A percentile compares a stretch with the other conserved stretches of the same genome.
These are phyloP conservation scores for Eublepharis macularius DNA, from an alignment of 2,113 vertebrate genomes.

Conservation along the genomic window DNA sequence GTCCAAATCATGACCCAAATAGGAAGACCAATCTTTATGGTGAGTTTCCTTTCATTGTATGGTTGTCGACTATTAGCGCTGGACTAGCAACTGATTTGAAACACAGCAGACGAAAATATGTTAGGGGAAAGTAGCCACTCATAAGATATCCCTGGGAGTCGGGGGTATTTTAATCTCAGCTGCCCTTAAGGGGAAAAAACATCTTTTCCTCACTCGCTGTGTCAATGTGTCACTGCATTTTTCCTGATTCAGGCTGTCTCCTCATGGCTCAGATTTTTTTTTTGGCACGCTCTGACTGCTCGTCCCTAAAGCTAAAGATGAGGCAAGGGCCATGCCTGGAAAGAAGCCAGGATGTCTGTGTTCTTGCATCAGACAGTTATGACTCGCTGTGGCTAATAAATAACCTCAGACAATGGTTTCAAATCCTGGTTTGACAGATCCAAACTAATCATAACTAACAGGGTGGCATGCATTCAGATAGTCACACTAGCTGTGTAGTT, in stretches of 20 bases:
- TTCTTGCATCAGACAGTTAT: too few relatives aligned
- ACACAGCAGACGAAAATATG: not conserved
- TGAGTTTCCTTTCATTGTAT: slow-evolving; percentile 60
- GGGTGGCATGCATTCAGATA: too few relatives aligned
- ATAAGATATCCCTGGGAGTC: not conserved
- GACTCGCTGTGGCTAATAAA: not conserved
- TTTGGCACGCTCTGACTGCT: too few relatives aligned
- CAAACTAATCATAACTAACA: too few relatives aligned
- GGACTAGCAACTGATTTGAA: not conserved
- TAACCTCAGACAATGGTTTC: too few relatives aligned
- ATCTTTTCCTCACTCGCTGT: not conserved
- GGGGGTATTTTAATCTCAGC: not conserved
- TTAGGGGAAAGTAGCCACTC: not conserved
- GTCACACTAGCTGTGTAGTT: too few relatives aligned
- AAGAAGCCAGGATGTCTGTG: too few relatives aligned
- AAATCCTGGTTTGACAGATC: too few relatives aligned
- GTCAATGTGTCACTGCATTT: not conserved
- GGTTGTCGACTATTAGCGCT: not conserved
- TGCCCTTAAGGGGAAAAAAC: not conserved
- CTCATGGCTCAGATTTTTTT: not conserved
- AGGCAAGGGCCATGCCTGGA: too few relatives aligned
- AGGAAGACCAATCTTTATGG: slow-evolving; percentile 57
- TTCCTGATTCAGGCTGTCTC: not conserved
- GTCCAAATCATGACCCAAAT: slow-evolving; percentile 68
- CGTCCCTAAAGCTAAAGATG: too few relatives aligned